Evolutionary conservation across 2,888 invertebrate species (phyloP).

Genomic region (Drosophila bunnanda): DNA sequence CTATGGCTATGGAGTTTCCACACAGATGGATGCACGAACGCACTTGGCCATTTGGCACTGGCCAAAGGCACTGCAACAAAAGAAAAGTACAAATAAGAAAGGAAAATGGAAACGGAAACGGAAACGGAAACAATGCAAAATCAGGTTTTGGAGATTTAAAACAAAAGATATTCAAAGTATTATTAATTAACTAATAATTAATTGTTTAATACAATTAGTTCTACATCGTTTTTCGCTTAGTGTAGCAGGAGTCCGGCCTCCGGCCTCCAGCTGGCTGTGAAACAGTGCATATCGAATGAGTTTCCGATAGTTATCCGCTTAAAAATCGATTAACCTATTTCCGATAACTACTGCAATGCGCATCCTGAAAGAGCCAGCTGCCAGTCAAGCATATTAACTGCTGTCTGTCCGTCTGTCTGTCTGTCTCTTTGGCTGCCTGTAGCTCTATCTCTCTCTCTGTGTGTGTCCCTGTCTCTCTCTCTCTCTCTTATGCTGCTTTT

Average conservation of each 20-base stretch:
- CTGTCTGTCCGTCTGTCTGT: constrained; percentile 20
- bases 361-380: constrained; percentile 61
- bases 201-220: too few species aligned
- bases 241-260: constrained; percentile 1
- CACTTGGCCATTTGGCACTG: constrained; percentile 46
- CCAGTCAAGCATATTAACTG: constrained; percentile 73
- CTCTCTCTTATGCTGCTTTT: constrained; percentile 30
- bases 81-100: background rate
- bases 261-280: constrained; percentile 55
- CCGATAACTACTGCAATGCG: constrained; percentile 83
- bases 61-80: constrained; percentile 13
- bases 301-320: constrained; percentile 82
- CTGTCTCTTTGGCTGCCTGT: constrained; percentile 18
- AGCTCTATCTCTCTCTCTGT: constrained; percentile 25
- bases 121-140: background rate
- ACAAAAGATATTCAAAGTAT: background rate
- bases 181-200: background rate
- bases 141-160: background rate
- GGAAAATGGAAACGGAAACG: background rate
- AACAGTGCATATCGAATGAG: constrained; percentile 81
- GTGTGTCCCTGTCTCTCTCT: constrained; percentile 9
- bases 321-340: constrained; percentile 84
- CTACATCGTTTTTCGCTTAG: background rate
- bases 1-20: constrained; percentile 11
- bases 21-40: constrained; percentile 48